phyloP scores from a whole-genome alignment of 2,113 vertebrate species.

The Amphiprion percula region DNA sequence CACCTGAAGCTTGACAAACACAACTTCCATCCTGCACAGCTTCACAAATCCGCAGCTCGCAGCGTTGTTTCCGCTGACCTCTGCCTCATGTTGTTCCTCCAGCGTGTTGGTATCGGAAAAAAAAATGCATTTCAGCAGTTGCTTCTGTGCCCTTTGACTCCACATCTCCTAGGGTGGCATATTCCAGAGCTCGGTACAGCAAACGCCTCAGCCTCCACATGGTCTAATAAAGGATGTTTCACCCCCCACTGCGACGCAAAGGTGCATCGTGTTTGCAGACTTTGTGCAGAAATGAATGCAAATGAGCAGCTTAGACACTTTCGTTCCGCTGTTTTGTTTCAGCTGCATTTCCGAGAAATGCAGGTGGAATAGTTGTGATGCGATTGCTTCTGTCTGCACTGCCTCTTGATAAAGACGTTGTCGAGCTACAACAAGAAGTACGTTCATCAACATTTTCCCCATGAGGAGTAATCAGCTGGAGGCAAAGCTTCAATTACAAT shows the following conservation, averaged over 20 bases:
- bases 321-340: too few relatives aligned
- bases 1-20: background rate
- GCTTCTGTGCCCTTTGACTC: background rate
- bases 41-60: background rate
- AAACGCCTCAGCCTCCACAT: background rate
- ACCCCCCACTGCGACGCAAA: background rate
- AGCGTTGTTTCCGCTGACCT: background rate
- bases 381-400: too few relatives aligned
- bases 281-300: slow-evolving; percentile 32
- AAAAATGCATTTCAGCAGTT: background rate
- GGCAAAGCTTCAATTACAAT: background rate
- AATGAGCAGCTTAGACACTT: background rate
- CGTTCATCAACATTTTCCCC: slow-evolving; percentile 13
- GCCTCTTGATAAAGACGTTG: background rate
- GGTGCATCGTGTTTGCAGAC: slow-evolving; percentile 4
- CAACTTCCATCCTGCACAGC: background rate
- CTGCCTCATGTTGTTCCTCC: background rate
- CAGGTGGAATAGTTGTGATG: too few relatives aligned
- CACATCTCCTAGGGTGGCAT: background rate
- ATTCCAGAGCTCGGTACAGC: background rate
- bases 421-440: background rate
- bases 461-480: background rate
- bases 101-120: background rate
- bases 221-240: slow-evolving; percentile 19
- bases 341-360: too few relatives aligned